Conservation (phyloP, 2,888 invertebrate genomes). For the Dione juno region DNA sequence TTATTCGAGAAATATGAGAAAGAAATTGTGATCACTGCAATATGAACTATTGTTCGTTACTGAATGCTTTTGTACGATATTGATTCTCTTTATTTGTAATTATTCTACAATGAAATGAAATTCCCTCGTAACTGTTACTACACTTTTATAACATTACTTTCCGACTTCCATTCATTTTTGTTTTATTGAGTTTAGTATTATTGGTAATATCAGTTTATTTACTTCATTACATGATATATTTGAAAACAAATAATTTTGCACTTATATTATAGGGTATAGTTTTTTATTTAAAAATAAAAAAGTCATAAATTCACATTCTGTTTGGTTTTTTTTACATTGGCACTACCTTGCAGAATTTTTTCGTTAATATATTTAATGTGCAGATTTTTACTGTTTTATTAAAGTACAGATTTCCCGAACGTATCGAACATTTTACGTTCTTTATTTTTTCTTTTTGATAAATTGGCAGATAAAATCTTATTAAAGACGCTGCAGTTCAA, state of each 20-base stretch:
- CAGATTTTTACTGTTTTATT: too few relatives aligned
- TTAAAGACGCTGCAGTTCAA: conserved; percentile 36
- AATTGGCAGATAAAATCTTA: conserved; percentile 33
- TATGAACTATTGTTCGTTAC: conserved; percentile 17
- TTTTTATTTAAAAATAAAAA: background rate
- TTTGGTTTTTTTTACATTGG: too few relatives aligned
- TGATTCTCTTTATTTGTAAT: conserved; percentile 23
- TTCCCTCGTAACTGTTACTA: conserved; percentile 4
- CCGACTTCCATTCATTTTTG: background rate
- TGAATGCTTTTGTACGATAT: conserved; percentile 14
- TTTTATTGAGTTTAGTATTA: too few relatives aligned
- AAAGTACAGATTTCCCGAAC: too few relatives aligned
- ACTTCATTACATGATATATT: too few relatives aligned
- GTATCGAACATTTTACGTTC: conserved; percentile 25
- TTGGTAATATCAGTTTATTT: too few relatives aligned
- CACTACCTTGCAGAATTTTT: too few relatives aligned
- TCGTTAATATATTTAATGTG: too few relatives aligned
- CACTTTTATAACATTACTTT: background rate
- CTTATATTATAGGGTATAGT: too few relatives aligned
- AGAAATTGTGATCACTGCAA: conserved; percentile 27
- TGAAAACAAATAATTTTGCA: too few relatives aligned
- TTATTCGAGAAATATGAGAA: conserved; percentile 26
- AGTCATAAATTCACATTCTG: too few relatives aligned
- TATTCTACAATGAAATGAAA: conserved; percentile 9
- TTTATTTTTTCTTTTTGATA: conserved; percentile 26